These are phyloP conservation scores for Sarcophaga caerulescens DNA, from an alignment of 2,888 invertebrate genomes.

Conservation along the genomic window DNA sequence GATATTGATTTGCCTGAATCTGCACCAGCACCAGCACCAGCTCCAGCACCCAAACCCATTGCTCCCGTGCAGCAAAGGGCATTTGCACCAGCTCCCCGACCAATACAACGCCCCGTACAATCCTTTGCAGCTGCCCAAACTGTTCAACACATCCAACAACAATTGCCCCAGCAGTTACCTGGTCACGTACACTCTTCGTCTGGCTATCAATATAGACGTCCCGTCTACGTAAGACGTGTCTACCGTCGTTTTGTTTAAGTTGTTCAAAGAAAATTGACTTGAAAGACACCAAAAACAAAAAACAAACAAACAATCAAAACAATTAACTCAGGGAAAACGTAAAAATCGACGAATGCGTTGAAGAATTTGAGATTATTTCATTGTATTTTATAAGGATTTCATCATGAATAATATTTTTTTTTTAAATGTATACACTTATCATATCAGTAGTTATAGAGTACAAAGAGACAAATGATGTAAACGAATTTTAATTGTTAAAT, in stretches of 20 bases:
- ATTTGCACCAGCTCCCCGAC: slow-evolving; percentile 42
- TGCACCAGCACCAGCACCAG: slow-evolving; percentile 68
- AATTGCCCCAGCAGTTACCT: slow-evolving; percentile 58
- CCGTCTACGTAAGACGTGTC: slow-evolving; percentile 77
- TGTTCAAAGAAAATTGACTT: neutral
- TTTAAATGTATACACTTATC: slow-evolving; percentile 12
- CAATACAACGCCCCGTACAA: slow-evolving; percentile 56
- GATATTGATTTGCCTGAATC: slow-evolving; percentile 78
- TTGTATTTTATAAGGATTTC: slow-evolving; percentile 26
- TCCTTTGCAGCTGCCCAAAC: slow-evolving; percentile 7
- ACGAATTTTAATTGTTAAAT: slow-evolving; percentile 21
- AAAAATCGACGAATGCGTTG: neutral
- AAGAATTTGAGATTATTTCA: neutral
- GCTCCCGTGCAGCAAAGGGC: slow-evolving; percentile 58
- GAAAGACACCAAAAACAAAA: slow-evolving; percentile 18
- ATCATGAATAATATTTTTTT: slow-evolving; percentile 14
- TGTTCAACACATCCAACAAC: slow-evolving; percentile 17
- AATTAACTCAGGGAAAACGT: slow-evolving; percentile 14
- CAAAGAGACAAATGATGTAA: slow-evolving; percentile 77
- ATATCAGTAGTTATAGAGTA: slow-evolving; percentile 69
- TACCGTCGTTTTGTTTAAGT: slow-evolving; percentile 75
- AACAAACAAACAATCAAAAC: neutral
- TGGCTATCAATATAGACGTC: slow-evolving; percentile 79
- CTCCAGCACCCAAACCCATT: slow-evolving; percentile 13
- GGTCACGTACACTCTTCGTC: slow-evolving; percentile 74